Evolutionary conservation across 2,113 vertebrate genomes (phyloP).

Genomic region (Tetrax tetrax): DNA sequence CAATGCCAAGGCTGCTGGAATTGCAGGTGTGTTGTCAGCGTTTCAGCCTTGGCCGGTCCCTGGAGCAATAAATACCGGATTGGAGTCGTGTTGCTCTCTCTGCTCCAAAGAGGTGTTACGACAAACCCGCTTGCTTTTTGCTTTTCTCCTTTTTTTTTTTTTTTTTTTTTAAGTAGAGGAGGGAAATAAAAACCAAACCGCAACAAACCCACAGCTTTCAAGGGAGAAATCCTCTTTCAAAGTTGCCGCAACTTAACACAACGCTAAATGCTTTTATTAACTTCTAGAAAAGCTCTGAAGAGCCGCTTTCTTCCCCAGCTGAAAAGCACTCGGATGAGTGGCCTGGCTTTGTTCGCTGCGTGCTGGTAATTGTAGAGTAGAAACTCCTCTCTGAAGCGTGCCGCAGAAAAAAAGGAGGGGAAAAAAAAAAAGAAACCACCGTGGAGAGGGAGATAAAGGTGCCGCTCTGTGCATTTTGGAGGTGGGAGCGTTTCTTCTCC

Average conservation of each 20-base stretch:
- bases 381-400: background rate
- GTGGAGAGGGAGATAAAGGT: background rate
- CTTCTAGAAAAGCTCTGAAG: background rate
- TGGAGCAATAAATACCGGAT: background rate
- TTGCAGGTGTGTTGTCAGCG: background rate
- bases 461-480: background rate
- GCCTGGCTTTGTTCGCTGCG: background rate
- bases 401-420: background rate
- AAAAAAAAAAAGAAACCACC: background rate
- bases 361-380: background rate
- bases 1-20: background rate
- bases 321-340: background rate
- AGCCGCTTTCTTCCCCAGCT: background rate
- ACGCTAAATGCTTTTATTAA: background rate
- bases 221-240: slow-evolving; percentile 39
- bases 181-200: background rate
- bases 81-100: background rate
- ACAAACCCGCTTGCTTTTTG: background rate
- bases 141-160: background rate
- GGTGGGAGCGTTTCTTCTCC: background rate
- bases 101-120: background rate
- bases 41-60: slow-evolving; percentile 17
- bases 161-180: background rate
- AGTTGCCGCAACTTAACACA: background rate
- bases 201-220: background rate